A percentile compares a stretch with the other conserved stretches of the same genome.
phyloP scores from a whole-genome alignment of 1,140 invertebrate species.

The Hycleus phaleratus region DNA sequence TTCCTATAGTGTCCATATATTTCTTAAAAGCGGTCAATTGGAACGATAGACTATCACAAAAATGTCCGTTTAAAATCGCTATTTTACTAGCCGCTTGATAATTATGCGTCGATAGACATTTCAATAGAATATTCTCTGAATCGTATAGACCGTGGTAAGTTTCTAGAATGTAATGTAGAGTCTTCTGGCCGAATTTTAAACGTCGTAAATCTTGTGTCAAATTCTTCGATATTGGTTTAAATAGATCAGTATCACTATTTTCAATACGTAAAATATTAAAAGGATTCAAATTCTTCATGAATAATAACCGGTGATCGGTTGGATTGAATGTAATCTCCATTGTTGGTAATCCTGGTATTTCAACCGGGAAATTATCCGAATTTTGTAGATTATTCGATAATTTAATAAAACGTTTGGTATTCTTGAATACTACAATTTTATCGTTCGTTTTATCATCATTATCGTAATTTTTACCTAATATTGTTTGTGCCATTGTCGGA shows the following conservation, averaged over 20 bases:
- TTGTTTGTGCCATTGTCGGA: slow-evolving; percentile 46
- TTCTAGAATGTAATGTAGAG: slow-evolving; percentile 40
- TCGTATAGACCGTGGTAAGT: slow-evolving; percentile 39
- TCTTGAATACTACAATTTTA: slow-evolving; percentile 17
- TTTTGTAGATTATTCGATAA: slow-evolving; percentile 44
- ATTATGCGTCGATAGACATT: slow-evolving; percentile 40
- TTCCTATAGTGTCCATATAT: slow-evolving; percentile 25
- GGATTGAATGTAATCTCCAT: slow-evolving; percentile 37
- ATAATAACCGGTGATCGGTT: slow-evolving; percentile 24
- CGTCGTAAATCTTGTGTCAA: slow-evolving; percentile 26
- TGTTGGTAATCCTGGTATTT: slow-evolving; percentile 37
- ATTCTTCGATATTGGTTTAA: slow-evolving; percentile 7
- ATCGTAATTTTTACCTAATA: slow-evolving; percentile 38
- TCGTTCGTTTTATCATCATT: neutral
- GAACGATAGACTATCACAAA: slow-evolving; percentile 41
- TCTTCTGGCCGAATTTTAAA: slow-evolving; percentile 32
- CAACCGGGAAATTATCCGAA: slow-evolving; percentile 39
- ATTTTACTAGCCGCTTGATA: slow-evolving; percentile 42
- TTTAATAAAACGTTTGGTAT: slow-evolving; percentile 35
- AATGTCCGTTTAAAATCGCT: slow-evolving; percentile 40
- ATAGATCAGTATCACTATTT: slow-evolving; percentile 16
- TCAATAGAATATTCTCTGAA: slow-evolving; percentile 32
- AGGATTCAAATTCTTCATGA: slow-evolving; percentile 23
- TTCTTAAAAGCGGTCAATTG: slow-evolving; percentile 39
- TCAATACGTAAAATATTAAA: slow-evolving; percentile 24